Conservation (phyloP, 2,797 vertebrate genomes). For the Momotus momota region DNA sequence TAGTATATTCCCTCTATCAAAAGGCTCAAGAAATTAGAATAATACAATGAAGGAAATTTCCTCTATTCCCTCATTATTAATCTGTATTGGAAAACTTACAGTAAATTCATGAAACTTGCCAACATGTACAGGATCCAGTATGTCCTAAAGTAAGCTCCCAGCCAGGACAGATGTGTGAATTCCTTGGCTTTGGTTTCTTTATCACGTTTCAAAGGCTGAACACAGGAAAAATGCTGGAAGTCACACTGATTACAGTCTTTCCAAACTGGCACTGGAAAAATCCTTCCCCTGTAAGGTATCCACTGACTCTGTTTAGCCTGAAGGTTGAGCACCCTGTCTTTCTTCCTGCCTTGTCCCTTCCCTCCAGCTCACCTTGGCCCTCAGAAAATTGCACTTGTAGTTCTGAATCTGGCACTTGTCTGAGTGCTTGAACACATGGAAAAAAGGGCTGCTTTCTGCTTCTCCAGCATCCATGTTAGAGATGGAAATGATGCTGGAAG, state of each 20-base stretch:
- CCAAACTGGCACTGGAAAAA: background rate
- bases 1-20: background rate
- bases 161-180: background rate
- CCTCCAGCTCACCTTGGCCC: background rate
- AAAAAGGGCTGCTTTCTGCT: background rate
- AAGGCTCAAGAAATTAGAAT: background rate
- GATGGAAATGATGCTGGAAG: background rate
- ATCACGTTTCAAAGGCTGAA: background rate
- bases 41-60: background rate
- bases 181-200: background rate
- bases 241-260: fast-evolving
- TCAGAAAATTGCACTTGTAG: background rate
- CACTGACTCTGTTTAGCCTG: background rate
- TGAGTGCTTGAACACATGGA: background rate
- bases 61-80: background rate
- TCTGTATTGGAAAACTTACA: background rate
- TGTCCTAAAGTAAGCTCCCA: background rate
- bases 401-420: background rate
- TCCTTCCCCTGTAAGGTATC: background rate
- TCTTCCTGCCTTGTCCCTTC: background rate
- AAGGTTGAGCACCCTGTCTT: background rate
- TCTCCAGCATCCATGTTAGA: background rate
- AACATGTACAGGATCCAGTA: background rate
- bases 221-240: background rate
- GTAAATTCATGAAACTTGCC: background rate